Base-by-base conservation (phyloP, 2,797 vertebrate genomes). In the Hippocampus kuda region DNA sequence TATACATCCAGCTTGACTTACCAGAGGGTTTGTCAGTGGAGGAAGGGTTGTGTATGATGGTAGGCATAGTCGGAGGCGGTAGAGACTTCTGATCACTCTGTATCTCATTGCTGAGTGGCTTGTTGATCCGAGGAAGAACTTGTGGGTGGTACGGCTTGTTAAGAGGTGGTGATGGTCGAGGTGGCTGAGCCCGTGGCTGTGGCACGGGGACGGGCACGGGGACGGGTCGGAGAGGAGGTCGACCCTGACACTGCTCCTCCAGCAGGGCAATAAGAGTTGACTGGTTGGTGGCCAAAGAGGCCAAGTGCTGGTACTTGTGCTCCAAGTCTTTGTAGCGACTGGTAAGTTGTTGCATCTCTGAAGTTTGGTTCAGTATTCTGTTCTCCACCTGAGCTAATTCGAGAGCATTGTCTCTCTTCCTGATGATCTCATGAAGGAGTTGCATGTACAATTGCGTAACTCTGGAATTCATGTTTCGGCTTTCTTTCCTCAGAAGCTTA, bases 391-490 rank as follows among this genome's bases (percentile, higher is more conserved):
- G 97, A 34, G 97, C 95, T 72, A 99, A 82, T 84, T 99, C 97
- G 27, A 99, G 87, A 0, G 97, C 94, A 0, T 96, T 98, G 91
- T 99, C 97, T 20, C 97, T 89, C 84, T 99, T 98, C 66, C 96
- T 91, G 78, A 99, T 98, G 82, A 99, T 99, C 87, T 99, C 97
- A 4, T 99, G 97, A 68, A 99, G 90, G 72, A 99, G 90, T 89
- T 99, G 97, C 97, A 98, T 99, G 84, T 99, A 99, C 51, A 99
- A 92, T 85, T 98, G 96, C 0, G 97, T 99, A 74, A 99, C 97
- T 10, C 97, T 88, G 0, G 96, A 97, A 91, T 99, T 98, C 97
- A 99, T 98, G 84, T 99, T 99, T 78, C 97, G 92, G 76, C 96
- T 98, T 85, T 98, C 97, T 84, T 98, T 99, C 72, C 97, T 92